A percentile compares a stretch with the other conserved stretches of the same genome.
These are phyloP conservation scores for Dryadula phaetusa DNA, from an alignment of 2,888 invertebrate species.

Conservation along the genomic window DNA sequence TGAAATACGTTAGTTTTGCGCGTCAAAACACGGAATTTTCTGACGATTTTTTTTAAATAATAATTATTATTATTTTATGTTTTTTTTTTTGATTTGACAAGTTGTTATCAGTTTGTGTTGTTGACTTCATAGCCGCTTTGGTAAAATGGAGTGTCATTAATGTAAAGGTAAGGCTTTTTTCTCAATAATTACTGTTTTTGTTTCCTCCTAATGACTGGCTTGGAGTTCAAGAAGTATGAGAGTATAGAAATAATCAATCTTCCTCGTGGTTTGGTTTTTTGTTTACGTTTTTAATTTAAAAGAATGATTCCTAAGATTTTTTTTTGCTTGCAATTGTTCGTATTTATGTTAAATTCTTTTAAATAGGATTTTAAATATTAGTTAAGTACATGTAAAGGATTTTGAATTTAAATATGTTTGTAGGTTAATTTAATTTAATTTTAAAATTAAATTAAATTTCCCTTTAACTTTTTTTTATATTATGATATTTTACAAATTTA, in stretches of 20 bases:
- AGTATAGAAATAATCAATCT: conserved; percentile 37
- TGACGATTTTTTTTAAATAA: conserved; percentile 57
- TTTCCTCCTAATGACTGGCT: conserved; percentile 30
- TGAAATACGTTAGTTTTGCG: conserved; percentile 53
- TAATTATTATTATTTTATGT: conserved; percentile 54
- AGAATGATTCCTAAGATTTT: conserved; percentile 18
- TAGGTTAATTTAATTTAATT: no score
- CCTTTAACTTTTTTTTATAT: no score
- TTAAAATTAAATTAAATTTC: no score
- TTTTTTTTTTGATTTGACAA: conserved; percentile 55
- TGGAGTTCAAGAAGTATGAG: conserved; percentile 31
- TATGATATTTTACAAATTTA: no score
- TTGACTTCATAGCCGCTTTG: conserved; percentile 53
- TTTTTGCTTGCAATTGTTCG: not conserved
- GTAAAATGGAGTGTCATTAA: conserved; percentile 74
- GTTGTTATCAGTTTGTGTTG: conserved; percentile 51
- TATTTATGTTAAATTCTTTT: not conserved
- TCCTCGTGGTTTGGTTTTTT: conserved; percentile 20
- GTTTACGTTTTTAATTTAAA: conserved; percentile 25
- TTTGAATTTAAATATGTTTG: no score
- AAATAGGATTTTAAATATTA: not conserved
- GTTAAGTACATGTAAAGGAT: no score
- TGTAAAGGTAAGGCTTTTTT: conserved; percentile 63
- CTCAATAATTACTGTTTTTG: conserved; percentile 39
- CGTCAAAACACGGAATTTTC: conserved; percentile 48